These are phyloP conservation scores for Drosophila nigritarsus DNA, from an alignment of 2,888 invertebrate genomes.

Conservation along the genomic window DNA sequence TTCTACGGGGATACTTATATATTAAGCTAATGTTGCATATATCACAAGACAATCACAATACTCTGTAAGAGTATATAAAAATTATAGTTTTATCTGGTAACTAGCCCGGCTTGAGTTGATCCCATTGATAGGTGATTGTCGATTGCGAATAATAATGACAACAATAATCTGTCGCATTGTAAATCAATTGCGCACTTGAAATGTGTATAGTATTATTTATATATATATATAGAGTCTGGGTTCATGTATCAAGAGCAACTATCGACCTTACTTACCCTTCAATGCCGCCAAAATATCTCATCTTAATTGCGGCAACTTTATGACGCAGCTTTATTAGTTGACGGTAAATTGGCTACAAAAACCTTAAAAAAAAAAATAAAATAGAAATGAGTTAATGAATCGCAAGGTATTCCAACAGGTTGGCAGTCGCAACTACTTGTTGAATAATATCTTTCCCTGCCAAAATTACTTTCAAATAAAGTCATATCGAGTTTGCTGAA, in stretches of 20 bases:
- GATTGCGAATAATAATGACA: neutral
- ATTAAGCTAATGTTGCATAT: neutral
- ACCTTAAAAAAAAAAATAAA: conserved; percentile 42
- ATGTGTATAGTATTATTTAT: conserved; percentile 24
- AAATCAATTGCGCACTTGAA: conserved; percentile 46
- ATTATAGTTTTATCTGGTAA: conserved; percentile 12
- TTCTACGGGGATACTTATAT: too few relatives aligned
- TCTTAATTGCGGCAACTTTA: conserved; percentile 43
- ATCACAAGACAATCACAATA: neutral
- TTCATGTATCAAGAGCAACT: conserved; percentile 28
- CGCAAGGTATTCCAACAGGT: conserved; percentile 20
- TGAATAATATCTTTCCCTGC: neutral
- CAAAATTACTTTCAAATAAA: neutral
- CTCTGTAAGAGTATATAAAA: neutral
- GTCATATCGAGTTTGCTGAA: conserved; percentile 59
- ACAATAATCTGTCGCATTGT: conserved; percentile 30
- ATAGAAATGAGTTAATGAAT: conserved; percentile 14
- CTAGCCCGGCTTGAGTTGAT: conserved; percentile 10
- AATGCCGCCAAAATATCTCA: conserved; percentile 82
- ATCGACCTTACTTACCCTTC: conserved; percentile 78
- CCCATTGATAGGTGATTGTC: conserved; percentile 31
- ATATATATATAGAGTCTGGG: conserved; percentile 25
- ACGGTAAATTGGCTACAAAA: conserved; percentile 1
- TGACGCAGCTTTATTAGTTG: conserved; percentile 8
- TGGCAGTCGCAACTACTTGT: conserved; percentile 22